These are phyloP conservation scores for Pangasianodon gigas DNA, from an alignment of 2,113 vertebrate species.

Conservation along the genomic window DNA sequence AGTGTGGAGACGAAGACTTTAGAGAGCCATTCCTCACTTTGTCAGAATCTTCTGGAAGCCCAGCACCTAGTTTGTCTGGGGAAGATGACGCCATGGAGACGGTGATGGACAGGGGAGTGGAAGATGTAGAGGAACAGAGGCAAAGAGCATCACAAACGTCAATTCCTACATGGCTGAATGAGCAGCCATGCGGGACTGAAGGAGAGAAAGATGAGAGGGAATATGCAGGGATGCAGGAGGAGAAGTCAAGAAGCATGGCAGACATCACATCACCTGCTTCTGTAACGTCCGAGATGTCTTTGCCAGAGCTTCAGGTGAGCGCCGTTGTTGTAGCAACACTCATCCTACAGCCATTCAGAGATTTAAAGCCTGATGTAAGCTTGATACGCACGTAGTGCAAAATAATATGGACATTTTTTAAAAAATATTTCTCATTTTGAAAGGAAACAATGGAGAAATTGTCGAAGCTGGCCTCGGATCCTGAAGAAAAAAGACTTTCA, in stretches of 20 bases:
- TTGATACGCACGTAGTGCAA: neutral
- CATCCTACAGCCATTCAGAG: neutral
- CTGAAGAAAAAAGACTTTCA: slow-evolving; percentile 77
- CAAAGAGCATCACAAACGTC: neutral
- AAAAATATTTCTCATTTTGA: neutral
- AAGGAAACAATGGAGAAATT: slow-evolving; percentile 84
- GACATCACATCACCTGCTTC: slow-evolving; percentile 76
- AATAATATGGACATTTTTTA: neutral
- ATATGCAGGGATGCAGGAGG: neutral
- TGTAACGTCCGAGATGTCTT: slow-evolving; percentile 75
- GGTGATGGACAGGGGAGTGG: neutral
- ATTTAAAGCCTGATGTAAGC: neutral
- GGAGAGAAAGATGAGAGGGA: neutral
- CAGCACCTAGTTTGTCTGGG: slow-evolving; percentile 29
- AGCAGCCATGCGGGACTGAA: neutral
- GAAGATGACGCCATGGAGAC: slow-evolving; percentile 29
- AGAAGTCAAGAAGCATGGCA: slow-evolving; percentile 69
- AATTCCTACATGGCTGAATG: neutral
- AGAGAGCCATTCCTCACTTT: slow-evolving; percentile 53
- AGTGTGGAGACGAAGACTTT: neutral
- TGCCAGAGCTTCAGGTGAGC: slow-evolving; percentile 42
- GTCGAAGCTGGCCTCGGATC: slow-evolving; percentile 77
- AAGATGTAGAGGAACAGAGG: neutral
- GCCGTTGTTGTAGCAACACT: neutral
- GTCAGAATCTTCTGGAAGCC: slow-evolving; percentile 59